A percentile compares a stretch with the other conserved stretches of the same genome.
Evolutionary conservation across 2,113 vertebrate species (phyloP).

Genomic region (Bambusicola thoracicus): DNA sequence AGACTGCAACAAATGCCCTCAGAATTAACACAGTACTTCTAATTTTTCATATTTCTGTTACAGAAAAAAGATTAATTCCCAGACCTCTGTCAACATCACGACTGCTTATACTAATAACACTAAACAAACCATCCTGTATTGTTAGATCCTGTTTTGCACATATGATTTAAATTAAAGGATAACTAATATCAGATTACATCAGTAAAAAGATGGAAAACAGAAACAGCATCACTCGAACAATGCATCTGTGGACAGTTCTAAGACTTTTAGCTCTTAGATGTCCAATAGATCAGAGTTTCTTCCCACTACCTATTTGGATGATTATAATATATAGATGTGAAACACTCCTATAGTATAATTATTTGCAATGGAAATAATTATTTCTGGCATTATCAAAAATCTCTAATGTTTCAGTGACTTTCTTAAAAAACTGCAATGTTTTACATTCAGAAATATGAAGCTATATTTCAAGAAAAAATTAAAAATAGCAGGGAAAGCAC

Average conservation of each 20-base stretch:
- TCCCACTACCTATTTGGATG: neutral
- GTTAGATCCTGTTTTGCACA: neutral
- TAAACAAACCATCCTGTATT: neutral
- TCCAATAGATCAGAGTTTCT: neutral
- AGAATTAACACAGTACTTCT: neutral
- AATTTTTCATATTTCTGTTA: neutral
- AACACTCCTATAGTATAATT: neutral
- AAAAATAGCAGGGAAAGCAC: neutral
- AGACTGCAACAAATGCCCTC: neutral
- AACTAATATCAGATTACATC: neutral
- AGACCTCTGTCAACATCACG: neutral
- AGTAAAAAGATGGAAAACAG: neutral
- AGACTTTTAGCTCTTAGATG: neutral
- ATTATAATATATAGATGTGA: neutral
- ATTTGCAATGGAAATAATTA: neutral
- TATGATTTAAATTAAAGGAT: neutral
- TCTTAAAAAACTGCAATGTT: neutral
- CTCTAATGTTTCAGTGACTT: neutral
- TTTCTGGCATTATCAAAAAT: neutral
- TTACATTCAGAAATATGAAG: neutral
- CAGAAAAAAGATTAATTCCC: neutral
- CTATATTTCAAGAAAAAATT: neutral
- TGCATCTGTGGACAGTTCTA: neutral
- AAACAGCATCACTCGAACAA: neutral
- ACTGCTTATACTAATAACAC: neutral